Base-by-base conservation (phyloP, 2,113 vertebrate species). In the Toxotes chatareus region DNA sequence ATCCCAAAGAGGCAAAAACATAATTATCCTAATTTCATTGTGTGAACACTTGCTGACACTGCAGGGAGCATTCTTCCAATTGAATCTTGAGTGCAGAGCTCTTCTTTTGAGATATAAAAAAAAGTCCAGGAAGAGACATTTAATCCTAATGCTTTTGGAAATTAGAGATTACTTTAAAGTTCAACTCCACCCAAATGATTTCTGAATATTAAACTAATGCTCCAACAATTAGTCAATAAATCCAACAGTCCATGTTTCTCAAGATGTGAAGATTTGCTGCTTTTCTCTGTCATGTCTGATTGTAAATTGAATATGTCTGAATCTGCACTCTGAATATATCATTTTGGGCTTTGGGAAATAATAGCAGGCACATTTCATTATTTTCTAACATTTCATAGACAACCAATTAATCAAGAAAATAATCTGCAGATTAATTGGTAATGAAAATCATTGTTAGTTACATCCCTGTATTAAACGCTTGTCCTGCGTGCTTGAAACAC, bases 41-140 rank as follows among this genome's bases (percentile, higher is more conserved):
- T 42, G 59, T 31, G 60, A 84, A 66, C 56, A 81, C 14, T 73
- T 80, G 80, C 78, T 83, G 79, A 86, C 74, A 72, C 38, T 31
- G 67, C 76, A 72, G 60, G 53, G 38, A 46, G 27, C 12, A 55
- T 71, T 62, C 27, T 44, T 38, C 1, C 31, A 38, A 82, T 51
- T 87, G 64, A 76, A 87, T 72, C 27, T 56, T 13, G 36, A 75
- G 79, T 42, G 36, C 21, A 73, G 51, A 61, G 60, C 70, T 84
- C 56, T 73, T 85, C 32, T 40, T 77, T 56, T 71, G 51, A 68
- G 17, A 75, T 64, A 19, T 27, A 27, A 27, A 27, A 76, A 73
- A 55, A 49, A 16, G 57, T 80, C 69, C 57, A 59, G 51, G 40
- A 73, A 81, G 38, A 57, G 36, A 27, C 12, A n/a, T 84, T 82